Percentiles rank a stretch among this genome's conserved stretches.
phyloP scores from a whole-genome alignment of 2,113 vertebrate species.

The Panthera tigris region DNA sequence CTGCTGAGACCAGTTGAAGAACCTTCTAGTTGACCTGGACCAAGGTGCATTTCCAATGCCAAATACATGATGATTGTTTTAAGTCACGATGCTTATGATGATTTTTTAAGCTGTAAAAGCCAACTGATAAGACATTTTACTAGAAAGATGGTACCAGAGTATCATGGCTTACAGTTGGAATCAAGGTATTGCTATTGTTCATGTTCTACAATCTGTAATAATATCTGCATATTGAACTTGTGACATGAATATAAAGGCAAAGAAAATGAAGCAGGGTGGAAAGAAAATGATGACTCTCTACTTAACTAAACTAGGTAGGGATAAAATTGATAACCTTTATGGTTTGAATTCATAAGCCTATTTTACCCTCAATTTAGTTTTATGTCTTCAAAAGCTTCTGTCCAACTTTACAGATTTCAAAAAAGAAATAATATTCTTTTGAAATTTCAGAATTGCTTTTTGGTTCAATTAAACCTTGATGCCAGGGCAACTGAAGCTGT shows the following conservation, averaged over 20 bases:
- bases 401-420: slow-evolving; percentile 63
- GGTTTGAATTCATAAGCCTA: slow-evolving; percentile 49
- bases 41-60: neutral
- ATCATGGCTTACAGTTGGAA: neutral
- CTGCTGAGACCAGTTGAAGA: neutral
- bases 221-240: neutral
- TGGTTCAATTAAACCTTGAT: slow-evolving; percentile 60
- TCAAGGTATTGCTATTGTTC: neutral
- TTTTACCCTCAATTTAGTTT: slow-evolving; percentile 74
- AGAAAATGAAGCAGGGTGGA: slow-evolving; percentile 5
- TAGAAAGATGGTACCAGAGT: neutral
- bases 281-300: slow-evolving; percentile 46
- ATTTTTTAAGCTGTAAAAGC: neutral
- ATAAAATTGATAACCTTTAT: slow-evolving; percentile 57
- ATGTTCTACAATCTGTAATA: neutral
- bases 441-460: slow-evolving; percentile 58
- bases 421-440: slow-evolving; percentile 71
- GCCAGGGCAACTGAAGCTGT: neutral
- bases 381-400: slow-evolving; percentile 53
- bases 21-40: neutral
- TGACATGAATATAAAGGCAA: neutral
- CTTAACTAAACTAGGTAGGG: slow-evolving; percentile 36
- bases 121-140: neutral
- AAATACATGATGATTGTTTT: neutral
- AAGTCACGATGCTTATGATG: neutral